These are phyloP conservation scores for Neuroscelio doddi DNA, from an alignment of 2,888 invertebrate species.

Conservation along the genomic window DNA sequence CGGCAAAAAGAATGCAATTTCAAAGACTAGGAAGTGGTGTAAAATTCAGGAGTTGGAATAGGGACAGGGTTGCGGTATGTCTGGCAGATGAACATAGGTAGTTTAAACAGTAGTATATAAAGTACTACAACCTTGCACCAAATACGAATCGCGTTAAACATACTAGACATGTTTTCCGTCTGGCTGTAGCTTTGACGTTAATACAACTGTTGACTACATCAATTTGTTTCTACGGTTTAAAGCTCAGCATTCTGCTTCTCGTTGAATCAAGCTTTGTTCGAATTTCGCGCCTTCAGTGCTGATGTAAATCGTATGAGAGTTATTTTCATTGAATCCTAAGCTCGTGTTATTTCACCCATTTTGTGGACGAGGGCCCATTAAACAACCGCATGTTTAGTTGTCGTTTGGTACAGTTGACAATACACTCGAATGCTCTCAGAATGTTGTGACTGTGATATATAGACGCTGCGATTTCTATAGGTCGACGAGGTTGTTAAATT, in stretches of 20 bases:
- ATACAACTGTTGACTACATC: slow-evolving; percentile 50
- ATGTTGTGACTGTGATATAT: slow-evolving; percentile 3
- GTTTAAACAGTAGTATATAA: slow-evolving; percentile 24
- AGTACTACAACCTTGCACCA: slow-evolving; percentile 22
- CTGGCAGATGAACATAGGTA: no score
- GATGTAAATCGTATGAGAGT: slow-evolving; percentile 25
- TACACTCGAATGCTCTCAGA: slow-evolving; percentile 22
- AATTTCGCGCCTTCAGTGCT: slow-evolving; percentile 31
- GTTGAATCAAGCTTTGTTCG: slow-evolving; percentile 29
- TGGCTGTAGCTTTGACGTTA: slow-evolving; percentile 35
- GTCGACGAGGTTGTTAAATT: no score
- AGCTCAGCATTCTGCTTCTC: slow-evolving; percentile 30
- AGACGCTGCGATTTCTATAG: slow-evolving; percentile 11
- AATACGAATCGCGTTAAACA: slow-evolving; percentile 34
- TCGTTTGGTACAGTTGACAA: slow-evolving; percentile 19
- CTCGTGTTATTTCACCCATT: slow-evolving; percentile 28
- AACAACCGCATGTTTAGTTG: slow-evolving; percentile 22
- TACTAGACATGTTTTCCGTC: slow-evolving; percentile 29
- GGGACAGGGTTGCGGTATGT: no score
- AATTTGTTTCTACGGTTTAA: slow-evolving; percentile 54
- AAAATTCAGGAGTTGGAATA: no score
- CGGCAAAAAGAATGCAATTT: no score
- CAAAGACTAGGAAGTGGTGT: no score
- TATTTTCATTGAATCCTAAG: slow-evolving; percentile 25
- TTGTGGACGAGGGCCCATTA: slow-evolving; percentile 33